These are phyloP conservation scores for Sinocyclocheilus rhinocerous DNA, from an alignment of 2,113 vertebrate genomes.

Conservation along the genomic window DNA sequence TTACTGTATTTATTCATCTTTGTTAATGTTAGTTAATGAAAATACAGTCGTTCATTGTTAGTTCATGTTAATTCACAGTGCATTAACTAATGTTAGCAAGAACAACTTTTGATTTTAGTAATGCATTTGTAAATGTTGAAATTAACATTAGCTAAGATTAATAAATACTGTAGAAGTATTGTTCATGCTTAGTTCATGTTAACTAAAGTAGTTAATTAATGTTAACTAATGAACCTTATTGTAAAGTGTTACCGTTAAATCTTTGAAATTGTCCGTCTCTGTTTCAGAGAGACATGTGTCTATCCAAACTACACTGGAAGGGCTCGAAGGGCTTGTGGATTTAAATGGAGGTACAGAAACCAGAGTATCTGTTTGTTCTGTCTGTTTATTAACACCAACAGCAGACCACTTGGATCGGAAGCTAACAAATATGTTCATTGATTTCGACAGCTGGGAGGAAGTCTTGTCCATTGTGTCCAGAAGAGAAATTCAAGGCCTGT, in stretches of 20 bases:
- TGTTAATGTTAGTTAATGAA: no score
- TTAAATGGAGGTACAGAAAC: constrained; percentile 76
- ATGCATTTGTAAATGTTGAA: no score
- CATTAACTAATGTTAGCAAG: no score
- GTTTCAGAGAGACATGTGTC: constrained; percentile 90
- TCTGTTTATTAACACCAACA: neutral
- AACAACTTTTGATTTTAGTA: no score
- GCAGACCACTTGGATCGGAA: neutral
- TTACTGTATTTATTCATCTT: no score
- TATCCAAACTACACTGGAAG: constrained; percentile 87
- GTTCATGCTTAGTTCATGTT: no score
- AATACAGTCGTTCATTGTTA: no score
- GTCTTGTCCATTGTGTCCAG: constrained; percentile 89
- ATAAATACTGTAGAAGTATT: no score
- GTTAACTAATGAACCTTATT: no score
- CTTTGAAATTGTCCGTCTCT: constrained; percentile 11
- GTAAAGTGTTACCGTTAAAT: neutral
- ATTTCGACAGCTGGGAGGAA: constrained; percentile 80
- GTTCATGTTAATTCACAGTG: no score
- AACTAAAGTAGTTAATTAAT: no score
- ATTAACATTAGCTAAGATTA: no score
- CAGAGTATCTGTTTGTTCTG: neutral
- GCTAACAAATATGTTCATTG: neutral
- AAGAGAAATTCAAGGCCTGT: constrained; percentile 91
- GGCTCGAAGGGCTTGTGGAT: constrained; percentile 85